Evolutionary conservation across 2,888 invertebrate species (phyloP).

Genomic region (Napeogenes inachia): DNA sequence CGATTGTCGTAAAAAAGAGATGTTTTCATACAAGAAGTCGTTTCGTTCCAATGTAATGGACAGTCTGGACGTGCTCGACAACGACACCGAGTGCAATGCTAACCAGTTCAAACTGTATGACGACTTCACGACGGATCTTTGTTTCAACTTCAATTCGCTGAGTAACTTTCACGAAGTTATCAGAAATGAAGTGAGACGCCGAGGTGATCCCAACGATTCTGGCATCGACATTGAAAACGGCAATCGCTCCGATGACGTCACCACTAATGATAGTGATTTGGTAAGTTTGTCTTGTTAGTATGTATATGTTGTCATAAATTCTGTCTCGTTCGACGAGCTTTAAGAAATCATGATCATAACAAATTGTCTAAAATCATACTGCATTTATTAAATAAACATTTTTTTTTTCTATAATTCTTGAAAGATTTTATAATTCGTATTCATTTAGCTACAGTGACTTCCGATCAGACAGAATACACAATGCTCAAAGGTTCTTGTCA

Average conservation of each 20-base stretch:
- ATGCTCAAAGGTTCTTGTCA: no score
- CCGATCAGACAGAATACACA: no score
- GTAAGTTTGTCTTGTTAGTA: slow-evolving; percentile 48
- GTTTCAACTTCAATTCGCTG: slow-evolving; percentile 61
- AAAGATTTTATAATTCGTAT: no score
- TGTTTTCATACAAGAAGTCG: slow-evolving; percentile 51
- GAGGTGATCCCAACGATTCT: slow-evolving; percentile 65
- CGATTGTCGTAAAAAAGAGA: slow-evolving; percentile 61
- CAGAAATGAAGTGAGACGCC: slow-evolving; percentile 40
- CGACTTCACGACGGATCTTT: slow-evolving; percentile 67
- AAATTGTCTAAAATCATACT: no score
- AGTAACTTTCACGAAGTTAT: slow-evolving; percentile 53
- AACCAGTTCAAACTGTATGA: slow-evolving; percentile 72
- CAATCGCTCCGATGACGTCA: slow-evolving; percentile 57
- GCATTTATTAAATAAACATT: no score
- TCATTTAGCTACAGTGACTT: no score
- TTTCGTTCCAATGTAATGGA: slow-evolving; percentile 45
- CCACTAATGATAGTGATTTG: slow-evolving; percentile 64
- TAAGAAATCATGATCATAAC: no score
- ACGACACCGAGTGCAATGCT: slow-evolving; percentile 70
- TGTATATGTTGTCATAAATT: not conserved
- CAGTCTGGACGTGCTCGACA: slow-evolving; percentile 58
- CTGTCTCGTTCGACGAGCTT: no score
- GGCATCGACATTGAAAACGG: slow-evolving; percentile 73
- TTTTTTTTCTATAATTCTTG: no score